Evolutionary conservation across 2,113 vertebrate species (phyloP).

Genomic region (Xenotilapia caudafasciata): DNA sequence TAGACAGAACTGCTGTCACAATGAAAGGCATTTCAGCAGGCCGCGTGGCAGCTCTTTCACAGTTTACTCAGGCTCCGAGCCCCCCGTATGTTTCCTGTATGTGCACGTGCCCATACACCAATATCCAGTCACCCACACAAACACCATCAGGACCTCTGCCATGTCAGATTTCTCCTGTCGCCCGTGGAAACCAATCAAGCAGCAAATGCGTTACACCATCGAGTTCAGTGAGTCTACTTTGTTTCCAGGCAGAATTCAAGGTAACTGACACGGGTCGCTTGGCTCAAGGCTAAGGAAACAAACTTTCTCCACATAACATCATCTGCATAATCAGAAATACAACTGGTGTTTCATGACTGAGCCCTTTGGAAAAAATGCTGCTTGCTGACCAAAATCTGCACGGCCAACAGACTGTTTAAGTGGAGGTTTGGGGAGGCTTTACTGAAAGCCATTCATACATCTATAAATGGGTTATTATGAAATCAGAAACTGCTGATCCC

Average conservation of each 20-base stretch:
- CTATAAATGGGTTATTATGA: background rate
- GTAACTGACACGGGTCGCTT: background rate
- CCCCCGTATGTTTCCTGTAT: conserved; percentile 12
- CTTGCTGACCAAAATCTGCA: background rate
- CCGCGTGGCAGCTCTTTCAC: conserved; percentile 37
- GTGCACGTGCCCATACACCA: background rate
- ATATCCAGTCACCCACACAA: background rate
- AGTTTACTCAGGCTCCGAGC: conserved; percentile 41
- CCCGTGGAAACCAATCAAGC: conserved; percentile 49
- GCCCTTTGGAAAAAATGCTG: background rate
- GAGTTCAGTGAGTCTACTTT: background rate
- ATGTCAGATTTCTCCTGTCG: conserved; percentile 32
- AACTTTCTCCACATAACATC: too few relatives aligned
- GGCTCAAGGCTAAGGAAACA: background rate
- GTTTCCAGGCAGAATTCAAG: background rate
- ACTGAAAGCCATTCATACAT: background rate
- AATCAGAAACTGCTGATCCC: background rate
- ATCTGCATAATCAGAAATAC: background rate
- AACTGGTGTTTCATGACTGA: background rate
- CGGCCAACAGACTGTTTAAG: background rate
- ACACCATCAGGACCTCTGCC: conserved; percentile 2
- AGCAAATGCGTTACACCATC: background rate
- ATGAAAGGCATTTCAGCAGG: conserved; percentile 40
- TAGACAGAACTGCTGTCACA: conserved; percentile 52
- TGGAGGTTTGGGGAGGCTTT: background rate